Percentiles rank a stretch among this genome's conserved stretches.
phyloP scores from a whole-genome alignment of 2,888 invertebrate species.

The Drosophila affinis region DNA sequence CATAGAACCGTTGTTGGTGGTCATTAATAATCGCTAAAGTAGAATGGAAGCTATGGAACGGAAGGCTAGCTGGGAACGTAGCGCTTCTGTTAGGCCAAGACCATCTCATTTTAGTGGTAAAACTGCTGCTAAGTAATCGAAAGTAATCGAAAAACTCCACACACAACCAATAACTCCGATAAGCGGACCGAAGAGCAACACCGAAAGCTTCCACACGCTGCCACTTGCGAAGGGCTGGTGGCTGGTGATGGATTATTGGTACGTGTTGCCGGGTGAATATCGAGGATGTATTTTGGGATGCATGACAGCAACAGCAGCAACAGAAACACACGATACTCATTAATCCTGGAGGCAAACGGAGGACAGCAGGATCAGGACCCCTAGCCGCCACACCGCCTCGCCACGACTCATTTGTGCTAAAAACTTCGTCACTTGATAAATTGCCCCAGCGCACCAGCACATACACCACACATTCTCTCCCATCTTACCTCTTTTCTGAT shows the following conservation, averaged over 20 bases:
- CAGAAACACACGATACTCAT: slow-evolving; percentile 79
- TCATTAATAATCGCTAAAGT: slow-evolving; percentile 77
- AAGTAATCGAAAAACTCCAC: slow-evolving; percentile 1
- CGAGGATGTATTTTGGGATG: slow-evolving; percentile 51
- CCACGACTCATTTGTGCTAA: slow-evolving; percentile 77
- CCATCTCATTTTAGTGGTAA: neutral
- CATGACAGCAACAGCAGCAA: slow-evolving; percentile 10
- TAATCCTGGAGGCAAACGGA: slow-evolving; percentile 72
- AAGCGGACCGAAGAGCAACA: slow-evolving; percentile 52
- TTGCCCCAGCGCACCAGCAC: slow-evolving; percentile 48
- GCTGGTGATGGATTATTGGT: slow-evolving; percentile 78
- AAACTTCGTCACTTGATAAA: slow-evolving; percentile 77
- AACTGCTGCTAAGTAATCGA: neutral
- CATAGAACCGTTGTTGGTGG: slow-evolving; percentile 60
- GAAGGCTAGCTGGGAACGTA: neutral
- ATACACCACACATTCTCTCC: slow-evolving; percentile 26
- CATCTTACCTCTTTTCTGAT: slow-evolving; percentile 13
- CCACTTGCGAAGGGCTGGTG: slow-evolving; percentile 47
- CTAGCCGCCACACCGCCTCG: slow-evolving; percentile 44
- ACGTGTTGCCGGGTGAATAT: slow-evolving; percentile 74
- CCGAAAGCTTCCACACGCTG: slow-evolving; percentile 51
- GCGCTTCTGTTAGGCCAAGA: slow-evolving; percentile 6
- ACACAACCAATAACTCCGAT: slow-evolving; percentile 34
- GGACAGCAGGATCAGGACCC: slow-evolving; percentile 56
- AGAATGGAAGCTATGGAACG: slow-evolving; percentile 5